Evolutionary conservation across 2,888 invertebrate species (phyloP).

Genomic region (Zygothrica quintamaculata): DNA sequence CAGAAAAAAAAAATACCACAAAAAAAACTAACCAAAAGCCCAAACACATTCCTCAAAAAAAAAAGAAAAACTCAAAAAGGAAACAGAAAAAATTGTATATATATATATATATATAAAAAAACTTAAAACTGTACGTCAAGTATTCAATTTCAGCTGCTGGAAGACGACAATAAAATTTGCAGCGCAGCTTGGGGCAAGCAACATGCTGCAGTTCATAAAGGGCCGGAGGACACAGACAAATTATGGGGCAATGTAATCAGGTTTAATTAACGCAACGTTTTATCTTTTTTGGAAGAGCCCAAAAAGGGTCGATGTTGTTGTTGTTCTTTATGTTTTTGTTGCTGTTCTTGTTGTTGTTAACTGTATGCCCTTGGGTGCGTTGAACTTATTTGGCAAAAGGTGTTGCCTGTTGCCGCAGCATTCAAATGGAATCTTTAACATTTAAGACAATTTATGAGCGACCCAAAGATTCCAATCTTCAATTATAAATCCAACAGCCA

Average conservation of each 20-base stretch:
- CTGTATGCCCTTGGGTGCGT: conserved; percentile 42
- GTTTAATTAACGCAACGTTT: conserved; percentile 75
- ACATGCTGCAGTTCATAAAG: conserved; percentile 53
- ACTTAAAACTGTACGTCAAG: conserved; percentile 9
- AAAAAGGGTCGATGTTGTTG: conserved; percentile 39
- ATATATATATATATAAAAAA: too few species aligned
- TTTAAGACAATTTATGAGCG: conserved; percentile 56
- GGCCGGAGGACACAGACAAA: conserved; percentile 68
- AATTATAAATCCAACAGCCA: conserved; percentile 55
- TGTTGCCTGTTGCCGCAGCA: conserved; percentile 45
- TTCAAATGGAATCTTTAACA: conserved; percentile 60
- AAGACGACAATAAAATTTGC: conserved; percentile 62
- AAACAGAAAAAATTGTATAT: too few species aligned
- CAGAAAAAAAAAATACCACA: conserved; percentile 27
- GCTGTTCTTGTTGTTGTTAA: conserved; percentile 21
- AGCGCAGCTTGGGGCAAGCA: conserved; percentile 47
- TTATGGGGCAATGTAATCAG: conserved; percentile 69
- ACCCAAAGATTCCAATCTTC: conserved; percentile 63
- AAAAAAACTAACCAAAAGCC: too few species aligned
- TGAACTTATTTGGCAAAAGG: conserved; percentile 72
- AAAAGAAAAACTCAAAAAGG: too few species aligned
- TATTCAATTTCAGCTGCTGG: conserved; percentile 60
- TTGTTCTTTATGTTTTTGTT: conserved; percentile 6
- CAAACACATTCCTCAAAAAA: conserved; percentile 31
- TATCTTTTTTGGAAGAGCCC: conserved; percentile 42